These are phyloP conservation scores for Sericinus montela DNA, from an alignment of 2,888 invertebrate species.

Conservation along the genomic window DNA sequence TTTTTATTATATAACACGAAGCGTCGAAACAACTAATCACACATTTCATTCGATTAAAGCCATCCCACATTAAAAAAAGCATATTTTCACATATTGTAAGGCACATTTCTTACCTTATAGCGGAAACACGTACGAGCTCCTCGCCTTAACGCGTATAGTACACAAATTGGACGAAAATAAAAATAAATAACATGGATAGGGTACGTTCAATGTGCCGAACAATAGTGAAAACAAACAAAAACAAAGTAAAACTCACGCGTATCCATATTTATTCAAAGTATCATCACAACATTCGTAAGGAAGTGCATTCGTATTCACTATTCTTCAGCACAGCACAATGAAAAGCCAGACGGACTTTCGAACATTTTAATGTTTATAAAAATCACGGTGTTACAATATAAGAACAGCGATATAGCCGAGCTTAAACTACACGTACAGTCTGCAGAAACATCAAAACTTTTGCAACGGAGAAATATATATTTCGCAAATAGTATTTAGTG, in stretches of 20 bases:
- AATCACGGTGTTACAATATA: constrained; percentile 33
- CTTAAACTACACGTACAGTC: constrained; percentile 15
- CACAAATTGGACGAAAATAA: constrained; percentile 14
- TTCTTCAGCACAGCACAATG: constrained; percentile 76
- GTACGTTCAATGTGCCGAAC: constrained; percentile 84
- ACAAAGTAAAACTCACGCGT: constrained; percentile 20
- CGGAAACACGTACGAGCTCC: constrained; percentile 9
- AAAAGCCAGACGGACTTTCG: constrained; percentile 40
- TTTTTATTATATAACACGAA: not conserved
- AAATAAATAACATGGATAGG: constrained; percentile 22
- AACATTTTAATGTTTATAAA: constrained; percentile 60
- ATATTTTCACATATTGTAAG: constrained; percentile 42
- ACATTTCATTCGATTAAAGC: constrained; percentile 3
- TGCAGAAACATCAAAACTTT: constrained; percentile 10
- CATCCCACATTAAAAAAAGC: not conserved
- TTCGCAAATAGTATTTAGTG: not conserved
- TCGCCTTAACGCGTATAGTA: not conserved
- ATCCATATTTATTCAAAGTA: constrained; percentile 25
- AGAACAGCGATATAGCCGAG: constrained; percentile 3
- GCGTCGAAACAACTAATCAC: not conserved
- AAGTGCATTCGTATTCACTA: constrained; percentile 75
- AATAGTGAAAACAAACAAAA: constrained; percentile 85
- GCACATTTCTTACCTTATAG: constrained; percentile 74
- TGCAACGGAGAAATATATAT: not conserved
- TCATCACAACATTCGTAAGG: constrained; percentile 58